Conservation (phyloP, 2,888 invertebrate genomes). For the Rapana venosa region DNA sequence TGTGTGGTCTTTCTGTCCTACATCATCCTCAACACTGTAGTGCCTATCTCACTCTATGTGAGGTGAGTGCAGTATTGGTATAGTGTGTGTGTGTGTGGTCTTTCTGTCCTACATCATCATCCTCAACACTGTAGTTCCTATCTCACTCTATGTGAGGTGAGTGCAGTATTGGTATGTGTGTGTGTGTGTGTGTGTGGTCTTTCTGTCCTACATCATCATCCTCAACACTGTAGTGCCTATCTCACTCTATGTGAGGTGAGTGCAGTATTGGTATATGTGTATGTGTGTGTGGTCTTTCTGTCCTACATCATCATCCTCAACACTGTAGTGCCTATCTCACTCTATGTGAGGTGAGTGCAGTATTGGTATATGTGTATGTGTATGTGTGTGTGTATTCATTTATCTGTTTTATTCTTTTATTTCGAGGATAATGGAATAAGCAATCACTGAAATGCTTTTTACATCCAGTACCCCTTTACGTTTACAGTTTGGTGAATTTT, state of each 20-base stretch:
- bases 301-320: slow-evolving; percentile 83
- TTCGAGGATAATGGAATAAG: no score
- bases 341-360: slow-evolving; percentile 75
- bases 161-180: slow-evolving; percentile 54
- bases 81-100: neutral
- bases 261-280: neutral
- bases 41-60: slow-evolving; percentile 99
- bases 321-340: slow-evolving; percentile 99
- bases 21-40: slow-evolving; percentile 89
- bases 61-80: slow-evolving; percentile 82
- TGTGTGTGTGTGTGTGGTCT: slow-evolving; percentile 81
- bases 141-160: slow-evolving; percentile 97
- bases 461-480: no score
- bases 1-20: neutral
- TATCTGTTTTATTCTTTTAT: no score
- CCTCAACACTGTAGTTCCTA: slow-evolving; percentile 98
- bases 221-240: slow-evolving; percentile 99
- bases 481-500: no score
- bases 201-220: slow-evolving; percentile 86
- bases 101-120: slow-evolving; percentile 9
- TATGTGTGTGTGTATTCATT: no score
- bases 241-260: slow-evolving; percentile 96
- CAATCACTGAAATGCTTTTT: no score
- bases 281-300: slow-evolving; percentile 87
- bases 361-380: no score